Percentiles rank a stretch among this genome's conserved stretches.
Conservation (phyloP, 1,140 invertebrate genomes). For the Brachionus angularis region DNA sequence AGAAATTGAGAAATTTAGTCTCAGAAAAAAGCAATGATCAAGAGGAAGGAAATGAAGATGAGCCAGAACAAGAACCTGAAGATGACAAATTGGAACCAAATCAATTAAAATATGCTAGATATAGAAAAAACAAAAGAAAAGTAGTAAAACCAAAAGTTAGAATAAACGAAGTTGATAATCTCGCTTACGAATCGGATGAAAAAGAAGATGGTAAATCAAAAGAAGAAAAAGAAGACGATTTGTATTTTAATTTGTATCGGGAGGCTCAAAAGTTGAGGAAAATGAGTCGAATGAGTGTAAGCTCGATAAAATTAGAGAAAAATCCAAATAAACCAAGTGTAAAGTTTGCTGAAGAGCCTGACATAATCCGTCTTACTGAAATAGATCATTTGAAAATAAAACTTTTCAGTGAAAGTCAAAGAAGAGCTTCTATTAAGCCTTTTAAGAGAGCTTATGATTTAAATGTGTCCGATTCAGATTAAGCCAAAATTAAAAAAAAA, state of each 20-base stretch:
- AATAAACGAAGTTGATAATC: no score
- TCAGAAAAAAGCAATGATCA: neutral
- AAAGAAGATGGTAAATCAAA: neutral
- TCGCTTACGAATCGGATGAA: neutral
- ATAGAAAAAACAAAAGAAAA: neutral
- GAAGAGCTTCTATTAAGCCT: slow-evolving; percentile 11
- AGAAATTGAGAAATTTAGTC: slow-evolving; percentile 1
- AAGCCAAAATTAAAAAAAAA: no score
- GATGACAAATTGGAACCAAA: neutral
- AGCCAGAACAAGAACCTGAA: neutral
- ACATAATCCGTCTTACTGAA: neutral
- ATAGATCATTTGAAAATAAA: neutral
- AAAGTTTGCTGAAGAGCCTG: neutral
- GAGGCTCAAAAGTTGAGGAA: slow-evolving; percentile 26
- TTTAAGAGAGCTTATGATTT: slow-evolving; percentile 27
- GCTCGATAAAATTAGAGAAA: neutral
- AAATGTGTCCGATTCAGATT: slow-evolving; percentile 7
- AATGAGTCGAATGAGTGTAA: slow-evolving; percentile 18
- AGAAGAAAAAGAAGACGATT: neutral
- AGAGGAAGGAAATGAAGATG: neutral
- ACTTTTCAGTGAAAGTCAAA: slow-evolving; percentile 7
- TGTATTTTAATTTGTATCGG: slow-evolving; percentile 11
- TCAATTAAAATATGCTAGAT: neutral
- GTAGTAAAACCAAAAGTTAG: no score
- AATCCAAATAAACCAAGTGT: neutral